Conservation (phyloP, 1,140 invertebrate species). For the Aphelinus certus region DNA sequence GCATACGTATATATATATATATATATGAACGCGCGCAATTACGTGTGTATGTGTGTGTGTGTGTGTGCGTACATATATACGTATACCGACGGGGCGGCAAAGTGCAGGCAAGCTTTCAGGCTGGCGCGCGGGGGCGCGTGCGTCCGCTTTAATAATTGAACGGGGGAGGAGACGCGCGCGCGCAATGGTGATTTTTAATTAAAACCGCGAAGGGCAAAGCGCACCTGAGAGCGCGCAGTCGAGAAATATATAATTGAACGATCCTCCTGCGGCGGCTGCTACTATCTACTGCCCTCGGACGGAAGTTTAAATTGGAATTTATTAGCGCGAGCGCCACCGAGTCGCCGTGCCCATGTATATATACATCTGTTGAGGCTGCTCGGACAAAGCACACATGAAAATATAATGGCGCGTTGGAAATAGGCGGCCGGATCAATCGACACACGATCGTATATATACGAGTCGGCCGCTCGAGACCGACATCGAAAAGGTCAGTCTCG, state of each 20-base stretch:
- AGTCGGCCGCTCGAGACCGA: no score
- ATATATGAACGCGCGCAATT: no score
- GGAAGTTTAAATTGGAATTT: slow-evolving; percentile 56
- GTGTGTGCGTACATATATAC: neutral
- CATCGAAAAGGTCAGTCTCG: no score
- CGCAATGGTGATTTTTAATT: slow-evolving; percentile 53
- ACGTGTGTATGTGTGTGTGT: neutral
- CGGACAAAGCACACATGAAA: no score
- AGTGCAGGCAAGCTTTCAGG: neutral
- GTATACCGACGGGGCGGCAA: neutral
- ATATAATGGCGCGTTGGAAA: no score
- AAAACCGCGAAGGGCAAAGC: slow-evolving; percentile 37
- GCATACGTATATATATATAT: slow-evolving; percentile 1
- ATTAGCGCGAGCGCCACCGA: slow-evolving; percentile 40
- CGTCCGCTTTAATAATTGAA: slow-evolving; percentile 17
- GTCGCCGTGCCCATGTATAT: neutral
- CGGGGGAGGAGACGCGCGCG: neutral
- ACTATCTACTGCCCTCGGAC: slow-evolving; percentile 9
- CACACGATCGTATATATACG: no score
- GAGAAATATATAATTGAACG: slow-evolving; percentile 49
- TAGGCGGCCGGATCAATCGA: no score
- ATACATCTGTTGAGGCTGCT: no score
- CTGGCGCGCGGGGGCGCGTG: no score
- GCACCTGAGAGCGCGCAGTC: slow-evolving; percentile 37
- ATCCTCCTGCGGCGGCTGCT: slow-evolving; percentile 36